phyloP scores from a whole-genome alignment of 1,140 invertebrate genomes.

The Ridgeia piscesae region DNA sequence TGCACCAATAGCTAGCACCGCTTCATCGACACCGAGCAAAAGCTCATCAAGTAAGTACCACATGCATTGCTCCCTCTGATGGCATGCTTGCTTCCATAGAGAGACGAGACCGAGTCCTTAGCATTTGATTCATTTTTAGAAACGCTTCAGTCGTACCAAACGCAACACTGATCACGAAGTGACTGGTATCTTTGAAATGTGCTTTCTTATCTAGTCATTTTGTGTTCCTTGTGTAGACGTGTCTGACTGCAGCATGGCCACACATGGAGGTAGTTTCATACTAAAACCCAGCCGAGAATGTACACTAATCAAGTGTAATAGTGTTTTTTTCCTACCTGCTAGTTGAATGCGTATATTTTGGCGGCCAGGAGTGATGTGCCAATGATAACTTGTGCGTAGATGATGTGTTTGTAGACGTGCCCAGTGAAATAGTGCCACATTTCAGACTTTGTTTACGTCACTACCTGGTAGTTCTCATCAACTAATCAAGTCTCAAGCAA shows the following conservation, averaged over 20 bases:
- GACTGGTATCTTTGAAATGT: not conserved
- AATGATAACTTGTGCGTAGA: not conserved
- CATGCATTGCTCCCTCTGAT: not conserved
- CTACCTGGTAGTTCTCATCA: not conserved
- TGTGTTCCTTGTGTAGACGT: not conserved
- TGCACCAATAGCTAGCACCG: conserved; percentile 3
- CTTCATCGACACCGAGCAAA: not conserved
- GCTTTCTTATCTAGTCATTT: not conserved
- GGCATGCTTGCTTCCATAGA: not conserved
- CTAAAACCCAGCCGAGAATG: not conserved
- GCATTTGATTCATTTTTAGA: not conserved
- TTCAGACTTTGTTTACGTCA: not conserved
- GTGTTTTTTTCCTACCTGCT: not conserved
- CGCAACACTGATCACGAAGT: not conserved
- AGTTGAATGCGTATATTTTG: not conserved
- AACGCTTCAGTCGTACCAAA: not conserved
- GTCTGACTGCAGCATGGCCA: not conserved
- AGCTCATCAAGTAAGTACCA: not conserved
- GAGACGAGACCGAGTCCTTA: not conserved
- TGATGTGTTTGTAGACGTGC: not conserved
- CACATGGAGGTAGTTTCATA: not conserved
- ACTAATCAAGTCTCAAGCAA: not conserved
- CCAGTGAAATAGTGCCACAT: not conserved
- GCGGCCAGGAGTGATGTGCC: not conserved
- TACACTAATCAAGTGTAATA: not conserved